Conservation (phyloP, 2,113 vertebrate species). For the Crypturellus undulatus region DNA sequence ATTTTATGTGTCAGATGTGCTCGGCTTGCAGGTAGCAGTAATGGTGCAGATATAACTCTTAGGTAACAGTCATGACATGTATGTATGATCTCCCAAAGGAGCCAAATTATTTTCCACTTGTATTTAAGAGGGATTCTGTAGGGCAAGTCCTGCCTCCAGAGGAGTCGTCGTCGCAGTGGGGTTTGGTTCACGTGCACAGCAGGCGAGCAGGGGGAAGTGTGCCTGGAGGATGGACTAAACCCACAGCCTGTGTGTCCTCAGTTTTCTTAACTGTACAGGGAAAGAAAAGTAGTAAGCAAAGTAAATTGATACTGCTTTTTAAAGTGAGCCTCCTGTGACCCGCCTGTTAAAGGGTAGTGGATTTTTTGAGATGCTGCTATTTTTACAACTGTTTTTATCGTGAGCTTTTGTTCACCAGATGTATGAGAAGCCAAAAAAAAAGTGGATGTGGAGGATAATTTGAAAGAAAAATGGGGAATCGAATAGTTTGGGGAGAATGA, state of each 20-base stretch:
- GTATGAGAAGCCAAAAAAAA: neutral
- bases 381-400: neutral
- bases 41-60: neutral
- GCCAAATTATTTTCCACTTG: neutral
- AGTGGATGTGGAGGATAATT: neutral
- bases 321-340: neutral
- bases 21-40: neutral
- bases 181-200: too few relatives aligned
- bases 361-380: neutral
- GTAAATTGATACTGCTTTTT: neutral
- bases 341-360: neutral
- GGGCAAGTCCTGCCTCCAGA: neutral
- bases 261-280: neutral
- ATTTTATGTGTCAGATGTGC: neutral
- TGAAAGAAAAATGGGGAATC: neutral
- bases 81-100: neutral
- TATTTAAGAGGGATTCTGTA: neutral
- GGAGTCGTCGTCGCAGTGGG: neutral
- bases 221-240: neutral
- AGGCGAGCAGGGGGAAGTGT: neutral
- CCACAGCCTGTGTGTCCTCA: neutral
- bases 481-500: neutral
- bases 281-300: neutral
- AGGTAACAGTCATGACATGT: neutral
- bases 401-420: too few relatives aligned